These are phyloP conservation scores for Epsilonema sp. DNA, from an alignment of 2,888 invertebrate species.

Conservation along the genomic window DNA sequence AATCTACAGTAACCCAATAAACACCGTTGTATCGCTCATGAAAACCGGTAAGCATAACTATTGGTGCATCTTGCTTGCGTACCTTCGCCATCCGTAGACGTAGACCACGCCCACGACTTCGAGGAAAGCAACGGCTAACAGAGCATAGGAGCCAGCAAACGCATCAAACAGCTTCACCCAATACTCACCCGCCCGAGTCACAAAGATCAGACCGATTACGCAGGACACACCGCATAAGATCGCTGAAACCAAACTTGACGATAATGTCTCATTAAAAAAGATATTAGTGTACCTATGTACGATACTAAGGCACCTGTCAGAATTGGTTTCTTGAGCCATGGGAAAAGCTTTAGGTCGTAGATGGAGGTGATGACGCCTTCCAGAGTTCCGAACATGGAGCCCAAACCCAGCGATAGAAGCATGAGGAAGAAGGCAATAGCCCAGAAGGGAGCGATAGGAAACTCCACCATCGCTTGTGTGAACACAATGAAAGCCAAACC, in stretches of 20 bases:
- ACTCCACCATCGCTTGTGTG: slow-evolving; percentile 80
- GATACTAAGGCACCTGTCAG: slow-evolving; percentile 55
- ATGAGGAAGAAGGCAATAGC: slow-evolving; percentile 85
- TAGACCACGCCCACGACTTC: slow-evolving; percentile 74
- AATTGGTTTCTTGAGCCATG: slow-evolving; percentile 65
- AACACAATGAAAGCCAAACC: too few species aligned
- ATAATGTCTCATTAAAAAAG: too few species aligned
- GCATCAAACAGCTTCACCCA: slow-evolving; percentile 87
- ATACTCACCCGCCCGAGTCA: slow-evolving; percentile 79
- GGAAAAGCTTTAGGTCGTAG: slow-evolving; percentile 77
- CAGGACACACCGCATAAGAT: slow-evolving; percentile 63
- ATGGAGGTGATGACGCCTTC: slow-evolving; percentile 88
- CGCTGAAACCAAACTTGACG: too few species aligned
- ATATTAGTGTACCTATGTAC: too few species aligned
- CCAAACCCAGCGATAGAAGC: slow-evolving; percentile 73
- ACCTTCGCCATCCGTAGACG: slow-evolving; percentile 72
- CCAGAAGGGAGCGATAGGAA: slow-evolving; percentile 85
- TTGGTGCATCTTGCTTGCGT: slow-evolving; percentile 12
- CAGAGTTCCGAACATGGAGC: slow-evolving; percentile 86
- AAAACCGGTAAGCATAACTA: too few species aligned
- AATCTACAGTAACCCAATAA: slow-evolving; percentile 39
- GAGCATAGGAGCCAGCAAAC: slow-evolving; percentile 73
- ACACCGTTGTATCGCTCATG: too few species aligned
- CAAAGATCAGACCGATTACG: slow-evolving; percentile 65
- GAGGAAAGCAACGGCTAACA: slow-evolving; percentile 69